Conservation (phyloP, 2,888 invertebrate genomes). For the Epiblema foenella region DNA sequence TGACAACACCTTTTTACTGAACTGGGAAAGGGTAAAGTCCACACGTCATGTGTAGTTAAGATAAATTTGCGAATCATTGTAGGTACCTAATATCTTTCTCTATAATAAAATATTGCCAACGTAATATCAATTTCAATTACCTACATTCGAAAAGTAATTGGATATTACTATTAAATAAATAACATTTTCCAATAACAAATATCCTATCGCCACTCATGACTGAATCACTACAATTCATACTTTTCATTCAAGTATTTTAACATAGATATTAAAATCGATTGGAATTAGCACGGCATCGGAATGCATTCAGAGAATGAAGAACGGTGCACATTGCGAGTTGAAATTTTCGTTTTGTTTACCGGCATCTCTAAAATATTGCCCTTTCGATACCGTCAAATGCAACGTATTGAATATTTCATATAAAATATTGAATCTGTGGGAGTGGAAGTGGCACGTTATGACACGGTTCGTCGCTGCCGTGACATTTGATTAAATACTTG, state of each 20-base stretch:
- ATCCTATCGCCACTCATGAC: neutral
- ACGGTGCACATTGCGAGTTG: conserved; percentile 34
- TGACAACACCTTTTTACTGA: conserved; percentile 48
- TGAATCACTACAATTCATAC: conserved; percentile 14
- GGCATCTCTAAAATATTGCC: conserved; percentile 57
- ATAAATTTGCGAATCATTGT: neutral
- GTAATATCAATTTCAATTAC: neutral
- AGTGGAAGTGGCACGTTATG: conserved; percentile 44
- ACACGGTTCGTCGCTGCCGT: conserved; percentile 48
- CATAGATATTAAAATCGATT: conserved; percentile 24
- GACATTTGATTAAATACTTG: conserved; percentile 44
- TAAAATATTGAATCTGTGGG: conserved; percentile 67
- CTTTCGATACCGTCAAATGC: conserved; percentile 62
- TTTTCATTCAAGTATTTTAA: conserved; percentile 31
- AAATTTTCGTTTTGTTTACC: conserved; percentile 51
- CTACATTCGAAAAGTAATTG: neutral
- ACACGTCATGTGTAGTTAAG: neutral
- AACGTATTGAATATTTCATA: conserved; percentile 73
- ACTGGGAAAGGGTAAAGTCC: neutral
- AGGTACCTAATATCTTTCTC: too few species aligned
- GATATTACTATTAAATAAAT: neutral
- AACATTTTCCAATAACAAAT: conserved; percentile 9
- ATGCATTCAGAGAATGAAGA: conserved; percentile 30
- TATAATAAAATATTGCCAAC: neutral
- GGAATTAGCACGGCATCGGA: conserved; percentile 18